Base-by-base conservation (phyloP, 2,888 invertebrate species). In the Rhingia rostrata region DNA sequence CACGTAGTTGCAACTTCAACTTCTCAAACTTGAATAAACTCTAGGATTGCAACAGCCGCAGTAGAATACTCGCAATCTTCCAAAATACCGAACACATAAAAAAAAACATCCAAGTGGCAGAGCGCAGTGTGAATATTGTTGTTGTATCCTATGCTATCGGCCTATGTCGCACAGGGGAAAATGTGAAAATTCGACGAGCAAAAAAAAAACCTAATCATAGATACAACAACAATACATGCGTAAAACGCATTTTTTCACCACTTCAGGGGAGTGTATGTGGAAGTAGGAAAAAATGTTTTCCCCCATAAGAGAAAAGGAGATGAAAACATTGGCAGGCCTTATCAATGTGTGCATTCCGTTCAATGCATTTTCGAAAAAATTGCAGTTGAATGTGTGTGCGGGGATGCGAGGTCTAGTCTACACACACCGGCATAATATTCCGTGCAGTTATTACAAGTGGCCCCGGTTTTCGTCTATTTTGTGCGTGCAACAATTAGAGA, bases 21-120 rank as follows among this genome's bases (percentile, higher is more conserved):
- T 86, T 77, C 85, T 86, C 72, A 82, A 86, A 86, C 85, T 86
- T 82, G 85, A 86, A 82, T 86, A 86, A 86, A 73, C 75, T 79
- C 74, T 49, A 60, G 74, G 64, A 80, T 84, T 80, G 84, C 84
- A 84, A 84, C 84, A 80, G 70, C 75, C 60, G 70, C 63, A 74
- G 49, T 80, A 74, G 80, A 84, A 80, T 84, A 84, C 84, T 84
- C 84, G 84, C 84, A 84, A 80, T 84, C 74, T 80, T 80, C 54
- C 70, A 33, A 74, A 85, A 81, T 61, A 70, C 61, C 45, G 12
- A 54, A 39, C 39, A 58, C 47, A 41, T 32, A 60, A 32, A 70
- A 61, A 54, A 54, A 61, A 61, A 53, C 10, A 66, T 75, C 84
- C 64, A 84, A 75, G 80, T 70, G 74, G 58, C 66, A 70, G 49